Conservation (phyloP, 2,113 vertebrate species). For the Rhinopomastus cyanomelas region DNA sequence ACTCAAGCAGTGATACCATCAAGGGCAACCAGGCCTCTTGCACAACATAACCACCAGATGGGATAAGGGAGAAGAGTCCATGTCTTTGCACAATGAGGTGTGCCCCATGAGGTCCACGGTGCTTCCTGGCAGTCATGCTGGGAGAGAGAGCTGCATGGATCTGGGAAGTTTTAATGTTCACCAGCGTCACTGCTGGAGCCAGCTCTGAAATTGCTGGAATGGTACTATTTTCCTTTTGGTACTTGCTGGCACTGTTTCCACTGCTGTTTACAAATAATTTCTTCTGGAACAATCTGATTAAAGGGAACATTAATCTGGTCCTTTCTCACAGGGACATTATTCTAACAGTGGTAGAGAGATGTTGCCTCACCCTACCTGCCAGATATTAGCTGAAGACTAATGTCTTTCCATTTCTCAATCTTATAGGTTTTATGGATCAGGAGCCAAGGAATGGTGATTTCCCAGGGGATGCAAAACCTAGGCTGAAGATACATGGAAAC, state of each 20-base stretch:
- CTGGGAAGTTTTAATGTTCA: background rate
- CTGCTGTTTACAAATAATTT: background rate
- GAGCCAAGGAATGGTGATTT: conserved; percentile 2
- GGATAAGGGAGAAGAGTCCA: background rate
- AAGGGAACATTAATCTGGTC: background rate
- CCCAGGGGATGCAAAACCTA: background rate
- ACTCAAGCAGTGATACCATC: background rate
- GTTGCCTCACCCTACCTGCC: background rate
- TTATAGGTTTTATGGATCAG: background rate
- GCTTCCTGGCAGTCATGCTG: background rate
- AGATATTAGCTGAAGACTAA: background rate
- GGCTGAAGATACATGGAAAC: background rate
- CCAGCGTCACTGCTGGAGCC: background rate
- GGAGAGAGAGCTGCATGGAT: background rate
- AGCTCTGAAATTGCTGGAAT: background rate
- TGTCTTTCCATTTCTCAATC: background rate
- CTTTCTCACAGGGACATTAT: conserved; percentile 6
- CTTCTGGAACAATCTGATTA: conserved; percentile 9
- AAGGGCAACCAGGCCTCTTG: background rate
- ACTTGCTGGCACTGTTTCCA: background rate
- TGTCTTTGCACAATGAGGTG: background rate
- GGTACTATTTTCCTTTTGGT: background rate
- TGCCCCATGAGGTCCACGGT: background rate
- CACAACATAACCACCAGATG: background rate
- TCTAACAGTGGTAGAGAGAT: background rate